These are phyloP conservation scores for Pinna nobilis DNA, from an alignment of 1,140 invertebrate species.

Conservation along the genomic window DNA sequence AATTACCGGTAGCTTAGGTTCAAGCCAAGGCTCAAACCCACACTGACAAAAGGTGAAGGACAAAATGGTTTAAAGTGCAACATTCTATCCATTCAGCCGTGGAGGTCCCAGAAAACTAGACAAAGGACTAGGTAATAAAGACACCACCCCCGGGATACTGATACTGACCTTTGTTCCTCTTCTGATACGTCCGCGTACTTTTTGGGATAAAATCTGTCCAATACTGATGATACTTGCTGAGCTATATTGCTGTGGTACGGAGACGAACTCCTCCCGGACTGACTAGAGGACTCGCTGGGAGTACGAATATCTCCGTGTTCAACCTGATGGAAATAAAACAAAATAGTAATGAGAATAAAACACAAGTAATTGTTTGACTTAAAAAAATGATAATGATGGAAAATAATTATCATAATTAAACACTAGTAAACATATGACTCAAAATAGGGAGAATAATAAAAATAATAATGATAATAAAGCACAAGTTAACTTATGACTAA, in stretches of 20 bases:
- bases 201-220: slow-evolving; percentile 94
- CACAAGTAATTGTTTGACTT: neutral
- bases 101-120: neutral
- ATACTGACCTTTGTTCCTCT: slow-evolving; percentile 44
- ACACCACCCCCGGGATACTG: too few relatives aligned
- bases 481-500: too few relatives aligned
- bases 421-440: too few relatives aligned
- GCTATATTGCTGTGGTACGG: slow-evolving; percentile 72
- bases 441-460: too few relatives aligned
- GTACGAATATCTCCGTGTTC: slow-evolving; percentile 79
- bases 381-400: neutral
- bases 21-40: too few relatives aligned
- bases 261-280: slow-evolving; percentile 18
- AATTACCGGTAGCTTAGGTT: too few relatives aligned
- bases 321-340: slow-evolving; percentile 76
- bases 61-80: too few relatives aligned
- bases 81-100: neutral
- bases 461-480: too few relatives aligned
- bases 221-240: slow-evolving; percentile 81
- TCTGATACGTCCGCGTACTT: slow-evolving; percentile 51
- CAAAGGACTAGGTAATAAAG: neutral
- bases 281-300: slow-evolving; percentile 28
- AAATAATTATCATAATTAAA: too few relatives aligned
- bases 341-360: neutral
- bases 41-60: too few relatives aligned